These are phyloP conservation scores for Drosophila neutralis DNA, from an alignment of 2,888 invertebrate species.

Conservation along the genomic window DNA sequence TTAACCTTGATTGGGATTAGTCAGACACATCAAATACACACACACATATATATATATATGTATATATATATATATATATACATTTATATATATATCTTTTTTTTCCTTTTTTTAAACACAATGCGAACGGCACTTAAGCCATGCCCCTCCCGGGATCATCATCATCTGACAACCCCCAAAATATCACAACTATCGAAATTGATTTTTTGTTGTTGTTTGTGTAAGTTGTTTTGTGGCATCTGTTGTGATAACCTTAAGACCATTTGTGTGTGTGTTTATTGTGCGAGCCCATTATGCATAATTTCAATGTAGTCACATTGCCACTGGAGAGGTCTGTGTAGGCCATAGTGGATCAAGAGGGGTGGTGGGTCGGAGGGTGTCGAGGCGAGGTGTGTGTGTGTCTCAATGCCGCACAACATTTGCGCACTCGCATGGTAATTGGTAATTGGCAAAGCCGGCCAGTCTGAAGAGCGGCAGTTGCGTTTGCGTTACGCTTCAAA, in stretches of 20 bases:
- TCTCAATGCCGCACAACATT: slow-evolving; percentile 54
- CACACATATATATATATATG: too few species aligned
- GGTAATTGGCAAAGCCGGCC: slow-evolving; percentile 35
- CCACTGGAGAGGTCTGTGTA: background rate
- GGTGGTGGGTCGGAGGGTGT: background rate
- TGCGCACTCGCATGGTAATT: slow-evolving; percentile 63
- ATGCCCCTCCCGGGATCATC: background rate
- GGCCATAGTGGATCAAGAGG: background rate
- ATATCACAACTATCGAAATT: slow-evolving; percentile 24
- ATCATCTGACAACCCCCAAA: slow-evolving; percentile 33
- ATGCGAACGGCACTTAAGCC: slow-evolving; percentile 8
- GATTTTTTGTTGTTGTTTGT: slow-evolving; percentile 34
- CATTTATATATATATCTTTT: background rate
- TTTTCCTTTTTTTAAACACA: background rate
- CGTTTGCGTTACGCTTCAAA: slow-evolving; percentile 13
- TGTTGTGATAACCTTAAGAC: slow-evolving; percentile 57
- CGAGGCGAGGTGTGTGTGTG: slow-evolving; percentile 17
- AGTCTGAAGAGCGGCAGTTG: slow-evolving; percentile 28
- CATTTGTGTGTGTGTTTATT: slow-evolving; percentile 37
- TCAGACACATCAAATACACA: background rate
- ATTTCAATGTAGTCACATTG: slow-evolving; percentile 51
- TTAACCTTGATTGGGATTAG: slow-evolving; percentile 6
- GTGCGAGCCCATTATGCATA: slow-evolving; percentile 58
- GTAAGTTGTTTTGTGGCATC: slow-evolving; percentile 36
- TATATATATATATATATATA: too few species aligned